Conservation (phyloP, 2,888 invertebrate genomes). For the Ormyrus labotus region DNA sequence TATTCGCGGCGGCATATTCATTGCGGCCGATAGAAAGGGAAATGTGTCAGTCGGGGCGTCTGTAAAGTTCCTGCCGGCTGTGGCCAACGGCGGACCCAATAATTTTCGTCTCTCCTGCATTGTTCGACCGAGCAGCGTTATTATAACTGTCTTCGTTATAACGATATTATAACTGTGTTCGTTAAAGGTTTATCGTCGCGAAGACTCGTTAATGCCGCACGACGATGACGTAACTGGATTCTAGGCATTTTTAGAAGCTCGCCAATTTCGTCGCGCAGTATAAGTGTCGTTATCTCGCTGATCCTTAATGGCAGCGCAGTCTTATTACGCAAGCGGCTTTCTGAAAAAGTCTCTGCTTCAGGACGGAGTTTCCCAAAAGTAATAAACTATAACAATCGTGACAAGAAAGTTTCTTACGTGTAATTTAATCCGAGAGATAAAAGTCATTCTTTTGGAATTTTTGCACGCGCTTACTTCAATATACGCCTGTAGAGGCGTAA, state of each 20-base stretch:
- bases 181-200: conserved; percentile 18
- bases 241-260: background rate
- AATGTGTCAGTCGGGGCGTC: background rate
- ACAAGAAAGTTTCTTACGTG: no score
- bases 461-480: background rate
- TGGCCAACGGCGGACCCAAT: background rate
- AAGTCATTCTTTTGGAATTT: background rate
- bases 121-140: background rate
- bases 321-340: no score
- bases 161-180: background rate
- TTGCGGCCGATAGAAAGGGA: conserved; percentile 22
- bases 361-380: no score
- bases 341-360: background rate
- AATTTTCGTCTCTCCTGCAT: conserved; percentile 26
- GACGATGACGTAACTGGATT: conserved; percentile 1
- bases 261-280: background rate
- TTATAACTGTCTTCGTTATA: no score
- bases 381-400: no score
- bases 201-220: conserved; percentile 10
- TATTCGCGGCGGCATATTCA: conserved; percentile 20
- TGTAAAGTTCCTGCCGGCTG: background rate
- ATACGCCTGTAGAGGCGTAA: no score
- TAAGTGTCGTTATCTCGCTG: no score
- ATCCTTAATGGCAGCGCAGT: no score
- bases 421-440: no score